These are phyloP conservation scores for Isoperla grammatica DNA, from an alignment of 2,888 invertebrate species.

Conservation along the genomic window DNA sequence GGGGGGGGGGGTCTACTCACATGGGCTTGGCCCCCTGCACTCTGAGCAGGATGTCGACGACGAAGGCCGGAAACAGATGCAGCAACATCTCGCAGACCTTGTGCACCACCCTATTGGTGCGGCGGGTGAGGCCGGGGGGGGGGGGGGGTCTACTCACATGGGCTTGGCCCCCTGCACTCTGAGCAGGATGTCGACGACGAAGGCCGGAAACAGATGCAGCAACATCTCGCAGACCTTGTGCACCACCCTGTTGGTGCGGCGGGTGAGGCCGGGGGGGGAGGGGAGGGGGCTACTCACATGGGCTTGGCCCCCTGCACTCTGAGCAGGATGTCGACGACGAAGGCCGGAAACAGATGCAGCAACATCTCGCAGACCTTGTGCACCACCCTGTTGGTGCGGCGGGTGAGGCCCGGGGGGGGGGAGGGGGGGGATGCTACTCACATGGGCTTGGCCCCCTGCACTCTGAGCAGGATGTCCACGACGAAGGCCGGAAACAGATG, in stretches of 20 bases:
- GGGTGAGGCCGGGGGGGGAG: slow-evolving; percentile 72
- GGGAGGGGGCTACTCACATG: slow-evolving; percentile 64
- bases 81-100: slow-evolving; percentile 66
- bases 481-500: slow-evolving; percentile 83
- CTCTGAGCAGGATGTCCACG: slow-evolving; percentile 64
- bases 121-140: slow-evolving; percentile 71
- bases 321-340: slow-evolving; percentile 68
- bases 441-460: slow-evolving; percentile 80
- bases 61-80: slow-evolving; percentile 79
- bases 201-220: slow-evolving; percentile 80
- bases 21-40: slow-evolving; percentile 77
- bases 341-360: slow-evolving; percentile 80
- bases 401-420: slow-evolving; percentile 72
- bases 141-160: slow-evolving; percentile 70
- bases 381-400: slow-evolving; percentile 63
- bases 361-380: slow-evolving; percentile 70
- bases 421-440: too few relatives aligned
- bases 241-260: slow-evolving; percentile 63
- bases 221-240: slow-evolving; percentile 70
- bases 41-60: slow-evolving; percentile 67
- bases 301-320: slow-evolving; percentile 74
- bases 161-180: slow-evolving; percentile 74
- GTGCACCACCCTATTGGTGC: slow-evolving; percentile 66
- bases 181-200: slow-evolving; percentile 68
- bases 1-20: too few relatives aligned